A percentile compares a stretch with the other conserved stretches of the same genome.
Conservation (phyloP, 2,888 invertebrate genomes). For the Drosophila borealis region DNA sequence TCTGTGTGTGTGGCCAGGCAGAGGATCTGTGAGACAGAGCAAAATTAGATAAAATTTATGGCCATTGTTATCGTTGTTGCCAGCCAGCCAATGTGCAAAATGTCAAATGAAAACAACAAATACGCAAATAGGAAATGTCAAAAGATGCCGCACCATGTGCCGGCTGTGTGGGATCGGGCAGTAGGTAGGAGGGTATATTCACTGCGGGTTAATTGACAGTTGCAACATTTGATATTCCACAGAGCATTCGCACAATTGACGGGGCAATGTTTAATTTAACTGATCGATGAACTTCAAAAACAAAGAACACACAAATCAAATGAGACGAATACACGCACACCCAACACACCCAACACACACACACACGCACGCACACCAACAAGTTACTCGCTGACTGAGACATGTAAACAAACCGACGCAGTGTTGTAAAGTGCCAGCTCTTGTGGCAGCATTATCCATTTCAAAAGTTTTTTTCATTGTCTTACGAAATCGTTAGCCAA, state of each 20-base stretch:
- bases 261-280: slow-evolving; percentile 50
- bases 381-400: background rate
- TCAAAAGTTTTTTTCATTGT: too few relatives aligned
- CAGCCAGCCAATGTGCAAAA: slow-evolving; percentile 24
- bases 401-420: slow-evolving; percentile 12
- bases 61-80: slow-evolving; percentile 9
- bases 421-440: slow-evolving; percentile 11
- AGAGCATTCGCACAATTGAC: slow-evolving; percentile 23
- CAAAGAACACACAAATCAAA: slow-evolving; percentile 15
- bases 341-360: background rate
- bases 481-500: too few relatives aligned
- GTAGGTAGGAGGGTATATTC: background rate
- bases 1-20: slow-evolving; percentile 4
- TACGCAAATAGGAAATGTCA: slow-evolving; percentile 20
- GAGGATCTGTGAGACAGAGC: background rate
- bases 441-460: too few relatives aligned
- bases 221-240: slow-evolving; percentile 18
- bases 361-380: background rate
- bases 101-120: slow-evolving; percentile 48
- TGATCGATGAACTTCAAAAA: slow-evolving; percentile 69
- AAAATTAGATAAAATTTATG: slow-evolving; percentile 16
- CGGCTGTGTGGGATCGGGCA: background rate
- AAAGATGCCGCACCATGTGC: slow-evolving; percentile 13
- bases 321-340: background rate
- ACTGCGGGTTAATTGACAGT: slow-evolving; percentile 26